Evolutionary conservation across 2,888 invertebrate species (phyloP), one percentile per base, ranked within the genome.

Genomic region (Latrodectus elegans): DNA sequence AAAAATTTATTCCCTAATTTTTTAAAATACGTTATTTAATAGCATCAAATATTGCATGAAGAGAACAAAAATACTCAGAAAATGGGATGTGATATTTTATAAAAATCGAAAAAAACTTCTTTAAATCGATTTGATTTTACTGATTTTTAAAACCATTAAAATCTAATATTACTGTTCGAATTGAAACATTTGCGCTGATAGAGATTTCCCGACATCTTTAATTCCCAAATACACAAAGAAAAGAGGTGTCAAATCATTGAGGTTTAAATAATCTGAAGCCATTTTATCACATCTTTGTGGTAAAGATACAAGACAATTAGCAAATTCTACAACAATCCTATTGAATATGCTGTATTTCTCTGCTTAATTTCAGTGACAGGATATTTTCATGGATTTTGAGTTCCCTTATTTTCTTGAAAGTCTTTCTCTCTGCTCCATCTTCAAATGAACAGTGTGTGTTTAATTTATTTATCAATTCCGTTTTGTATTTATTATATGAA

Each of bases 241-340:
- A 22, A 73, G 72, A 52, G 72, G 72, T 73, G 52, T 73, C 49
- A n/a, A 51, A n/a, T 73, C 72, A 73, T 73, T 73, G 49, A 73
- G 72, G 11, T 73, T 73, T 52, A 73, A 73, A 52, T 73, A 73
- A 17, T 73, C 72, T 73, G 72, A 73, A 4, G 72, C 72, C n/a
- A 51, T 73, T 51, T 52, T 51, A 73, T 52, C 72, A 73, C 51
- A 73, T 52, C 3, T 4, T 17, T 73, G 26, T 15, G 52, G 72
- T 73, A 73, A 73, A 52, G 52, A 73, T n/a, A 73, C 72, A 11
- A 52, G 51, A 52, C 72, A 51, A 8, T 73, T 52, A 73, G 51
- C 38, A 12, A 73, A 73, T 12, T 73, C 51, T 9, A 73, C 72
- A 49, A 73, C 15, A 12, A 73, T 73, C 52, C 11, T 52, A 17